Percentiles rank a stretch among this genome's conserved stretches.
These are phyloP conservation scores for Lepidothrix coronata DNA, from an alignment of 2,113 vertebrate species.

Conservation along the genomic window DNA sequence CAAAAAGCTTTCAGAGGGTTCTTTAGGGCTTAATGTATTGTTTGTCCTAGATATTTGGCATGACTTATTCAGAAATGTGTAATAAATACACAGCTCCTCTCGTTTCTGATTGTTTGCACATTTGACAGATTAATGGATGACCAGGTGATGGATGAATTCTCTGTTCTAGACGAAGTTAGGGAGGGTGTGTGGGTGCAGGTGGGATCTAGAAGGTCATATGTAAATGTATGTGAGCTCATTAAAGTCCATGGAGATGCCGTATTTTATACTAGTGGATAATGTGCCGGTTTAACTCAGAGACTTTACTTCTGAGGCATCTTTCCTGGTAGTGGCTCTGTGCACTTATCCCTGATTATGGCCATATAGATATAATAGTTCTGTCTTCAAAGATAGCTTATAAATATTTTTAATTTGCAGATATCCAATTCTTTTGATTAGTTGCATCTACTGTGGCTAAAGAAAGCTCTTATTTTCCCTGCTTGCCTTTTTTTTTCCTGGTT, in stretches of 20 bases:
- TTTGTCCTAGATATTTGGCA: conserved; percentile 39
- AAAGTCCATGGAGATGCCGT: background rate
- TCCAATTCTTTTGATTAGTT: background rate
- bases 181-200: background rate
- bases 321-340: background rate
- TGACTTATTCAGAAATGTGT: conserved; percentile 33
- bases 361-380: background rate
- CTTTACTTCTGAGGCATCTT: background rate
- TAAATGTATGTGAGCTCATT: background rate
- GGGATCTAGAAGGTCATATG: background rate
- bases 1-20: conserved; percentile 37
- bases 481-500: background rate
- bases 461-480: background rate
- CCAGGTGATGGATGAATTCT: background rate
- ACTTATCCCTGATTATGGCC: background rate
- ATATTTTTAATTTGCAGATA: background rate
- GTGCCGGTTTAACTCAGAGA: background rate
- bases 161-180: background rate
- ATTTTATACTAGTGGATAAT: background rate
- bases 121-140: background rate
- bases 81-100: conserved; percentile 45
- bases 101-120: background rate
- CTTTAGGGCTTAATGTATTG: conserved; percentile 13
- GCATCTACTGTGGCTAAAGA: background rate
- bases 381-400: background rate